Evolutionary conservation across 2,797 vertebrate genomes (phyloP), one percentile per base, ranked within the genome.

Genomic region (Sylvilagus floridanus): DNA sequence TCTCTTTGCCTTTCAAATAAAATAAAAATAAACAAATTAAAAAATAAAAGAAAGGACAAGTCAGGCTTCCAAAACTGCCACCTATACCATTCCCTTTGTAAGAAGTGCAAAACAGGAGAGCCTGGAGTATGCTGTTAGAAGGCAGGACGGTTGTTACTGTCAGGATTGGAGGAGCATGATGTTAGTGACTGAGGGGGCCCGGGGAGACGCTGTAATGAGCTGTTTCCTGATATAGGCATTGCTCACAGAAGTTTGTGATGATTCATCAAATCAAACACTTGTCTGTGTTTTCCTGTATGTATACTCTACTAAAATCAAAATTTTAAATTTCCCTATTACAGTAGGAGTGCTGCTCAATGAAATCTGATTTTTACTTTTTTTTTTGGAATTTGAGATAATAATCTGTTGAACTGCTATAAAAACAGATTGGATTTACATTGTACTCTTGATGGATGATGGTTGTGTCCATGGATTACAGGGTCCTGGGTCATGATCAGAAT

Each of bases 361-460:
- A 22, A 84, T 50, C 32, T 13, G 14, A 79, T 63, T 69, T 62
- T 24, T 22, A 68, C 1, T 35, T 35, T 35, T 82, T 63, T 77
- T 75, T 52, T 66, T 28, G 26, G 84, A 94, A 88, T 73, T 47
- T 82, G 85, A 85, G 78, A 96, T 94, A 97, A 84, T 83, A 96
- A 96, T 95, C 84, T 93, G 71, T 81, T 97, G 84, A 95, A 94
- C 93, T 92, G 73, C 84, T 94, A 37, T 14, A 50, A 97, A 98
- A 98, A 97, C 96, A 95, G 97, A 97, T 97, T 90, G 89, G 72
- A 86, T 93, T 73, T 32, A 97, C 93, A 91, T 97, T 98, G 96
- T 97, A 93, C 96, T 97, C 85, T 92, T 97, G 82, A 96, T 93
- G 69, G 91, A 35, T 78, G 75, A 95, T 97, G 95, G 66, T 26